Base-by-base conservation (phyloP, 2,113 vertebrate species). In the Leuciscus idus region DNA sequence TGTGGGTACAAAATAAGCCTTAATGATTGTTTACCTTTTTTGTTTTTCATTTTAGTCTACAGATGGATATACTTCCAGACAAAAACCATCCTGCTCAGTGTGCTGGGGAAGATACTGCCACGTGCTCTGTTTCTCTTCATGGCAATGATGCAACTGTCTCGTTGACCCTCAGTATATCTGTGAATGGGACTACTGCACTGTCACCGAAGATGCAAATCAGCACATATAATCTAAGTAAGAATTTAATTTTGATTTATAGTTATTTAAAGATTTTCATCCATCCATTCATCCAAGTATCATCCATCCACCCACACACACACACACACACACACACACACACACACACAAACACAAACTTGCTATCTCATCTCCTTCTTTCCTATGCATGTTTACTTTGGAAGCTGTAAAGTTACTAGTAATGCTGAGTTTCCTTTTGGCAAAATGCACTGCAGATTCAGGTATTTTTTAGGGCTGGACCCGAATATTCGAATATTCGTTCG, bases 191-290 rank as follows among this genome's bases (percentile, higher is more conserved):
- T 0, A 68, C 89, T 17, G 91, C 90, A 85, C 94, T 86, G 7
- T 95, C 94, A 2, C 95, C 95, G 3, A 52, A 86, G 3, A 70
- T 95, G 94, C 64, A 89, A 0, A 88, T 95, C 81, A 89, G 68
- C 57, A 94, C 93, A 57, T 4, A 88, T 11, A 85, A 91, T 59
- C 10, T 95, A 0, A 92, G 96, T 97, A 91, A 94, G 95, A 88
- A 3, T n/a, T 73, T 17, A 48, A 23, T n/a, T 72, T 23, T 23
- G 19, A 23, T 70, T 39, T 39, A 39, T 8, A 36, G 15, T 6
- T 36, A 70, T 70, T 62, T 62, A 12, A 62, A 62, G 61, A n/a
- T 26, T 13, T 39, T 39, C 4, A 33, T 33, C 30, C 30, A 33
- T 33, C 30, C 30, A 33, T 30, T 3, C 30, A 30, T 30, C 30